Base-by-base conservation (phyloP, 2,113 vertebrate species). In the Phylloscopus whistleri region DNA sequence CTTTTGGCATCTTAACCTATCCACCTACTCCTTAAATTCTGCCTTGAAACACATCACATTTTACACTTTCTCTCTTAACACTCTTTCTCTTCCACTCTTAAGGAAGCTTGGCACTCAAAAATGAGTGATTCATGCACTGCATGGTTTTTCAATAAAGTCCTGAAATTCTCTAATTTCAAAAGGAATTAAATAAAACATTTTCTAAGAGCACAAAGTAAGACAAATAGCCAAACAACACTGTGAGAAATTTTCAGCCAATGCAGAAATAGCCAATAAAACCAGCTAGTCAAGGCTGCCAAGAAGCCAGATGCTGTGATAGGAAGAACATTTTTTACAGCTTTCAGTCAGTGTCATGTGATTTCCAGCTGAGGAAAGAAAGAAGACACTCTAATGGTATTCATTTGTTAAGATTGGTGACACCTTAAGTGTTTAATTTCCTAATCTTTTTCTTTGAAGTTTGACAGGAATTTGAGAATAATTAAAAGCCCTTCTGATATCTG, bases 111-210 rank as follows among this genome's bases (percentile, higher is more conserved):
- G 12, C 53, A 66, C 30, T 63, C 35, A 66, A 43, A 62, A 52
- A 78, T 53, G n/a, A 87, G 33, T 73, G n/a, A 87, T 84, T 62
- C 24, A 52, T 51, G 16, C 35, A 74, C 7, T 48, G 33, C 12
- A 28, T 43, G 67, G 56, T 55, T 97, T 87, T 90, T 70, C 28
- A 82, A 52, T n/a, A 84, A 93, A 89, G 67, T 73, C 23, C 69
- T 82, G n/a, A 96, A 70, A 62, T 60, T 35, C 35, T 91, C 80
- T 87, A 60, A 87, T 87, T 89, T 77, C 83, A 89, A n/a, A 44
- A 39, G 16, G 7, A 94, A 78, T 84, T 39, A 94, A 82, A 92
- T 28, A 88, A 93, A 96, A 87, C 26, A 53, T 83, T 79, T 90
- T 93, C 27, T 26, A 68, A 68, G 59, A 79, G 43, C 44, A 66